These are phyloP conservation scores for Scatophagus argus DNA, from an alignment of 2,113 vertebrate genomes.

Conservation along the genomic window DNA sequence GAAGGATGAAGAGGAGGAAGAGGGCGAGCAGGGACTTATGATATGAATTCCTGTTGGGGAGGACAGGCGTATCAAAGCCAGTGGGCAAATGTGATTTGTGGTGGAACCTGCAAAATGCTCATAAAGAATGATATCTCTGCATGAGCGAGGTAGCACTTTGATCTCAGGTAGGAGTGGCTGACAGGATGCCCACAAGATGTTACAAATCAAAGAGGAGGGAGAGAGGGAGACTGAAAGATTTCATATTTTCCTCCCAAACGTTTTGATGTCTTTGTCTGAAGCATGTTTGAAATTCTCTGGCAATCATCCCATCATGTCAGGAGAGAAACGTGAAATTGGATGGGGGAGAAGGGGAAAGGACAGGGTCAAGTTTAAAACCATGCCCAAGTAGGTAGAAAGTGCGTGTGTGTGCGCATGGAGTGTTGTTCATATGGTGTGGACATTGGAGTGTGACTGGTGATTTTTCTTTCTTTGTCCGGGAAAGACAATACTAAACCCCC, in stretches of 20 bases:
- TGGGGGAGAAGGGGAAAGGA: constrained; percentile 4
- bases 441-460: constrained; percentile 18
- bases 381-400: no score
- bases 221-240: constrained; percentile 25
- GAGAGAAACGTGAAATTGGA: constrained; percentile 11
- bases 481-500: constrained; percentile 48
- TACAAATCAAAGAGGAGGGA: constrained; percentile 49
- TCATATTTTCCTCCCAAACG: constrained; percentile 34
- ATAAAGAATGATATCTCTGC: constrained; percentile 37
- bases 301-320: not conserved
- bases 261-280: constrained; percentile 54
- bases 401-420: no score
- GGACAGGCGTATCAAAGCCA: constrained; percentile 61
- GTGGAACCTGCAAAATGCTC: constrained; percentile 41
- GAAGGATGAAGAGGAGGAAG: constrained; percentile 45
- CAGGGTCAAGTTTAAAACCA: constrained; percentile 30
- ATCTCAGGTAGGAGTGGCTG: constrained; percentile 38
- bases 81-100: constrained; percentile 49
- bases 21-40: constrained; percentile 27
- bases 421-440: not conserved
- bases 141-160: constrained; percentile 49
- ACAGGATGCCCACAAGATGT: constrained; percentile 46
- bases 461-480: constrained; percentile 47
- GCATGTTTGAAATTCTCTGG: constrained; percentile 43
- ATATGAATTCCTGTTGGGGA: constrained; percentile 61